Evolutionary conservation across 2,797 vertebrate species (phyloP), one percentile per base, ranked within the genome.

Genomic region (Distichodus sexfasciatus): DNA sequence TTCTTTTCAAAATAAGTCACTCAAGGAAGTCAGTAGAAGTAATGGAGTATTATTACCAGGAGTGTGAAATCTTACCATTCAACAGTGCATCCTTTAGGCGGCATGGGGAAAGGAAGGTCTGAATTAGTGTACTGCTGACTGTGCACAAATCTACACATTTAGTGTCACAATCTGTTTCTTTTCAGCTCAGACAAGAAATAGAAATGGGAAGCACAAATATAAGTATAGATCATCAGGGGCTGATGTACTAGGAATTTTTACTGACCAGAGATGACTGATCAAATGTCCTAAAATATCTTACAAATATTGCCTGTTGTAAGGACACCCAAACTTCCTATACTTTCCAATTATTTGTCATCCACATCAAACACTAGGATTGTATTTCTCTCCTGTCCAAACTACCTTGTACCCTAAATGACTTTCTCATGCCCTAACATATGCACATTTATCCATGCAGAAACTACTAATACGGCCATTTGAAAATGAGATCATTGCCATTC

Each of bases 281-380:
- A 33, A 4, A 33, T 9, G 9, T 33, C 31, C 31, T 33, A 33
- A 33, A 33, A 33, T 33, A 33, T 4, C 31, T 4, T 4, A 33
- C 31, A 33, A 33, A 33, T 33, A 9, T n/a, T n/a, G n/a, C n/a
- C n/a, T n/a, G n/a, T n/a, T n/a, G n/a, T n/a, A n/a, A n/a, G n/a
- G n/a, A n/a, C n/a, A n/a, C n/a, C n/a, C n/a, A n/a, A n/a, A n/a
- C n/a, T n/a, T n/a, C n/a, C n/a, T n/a, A n/a, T n/a, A n/a, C n/a
- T 76, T 79, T 83, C 41, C 55, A 66, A 80, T 84, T 79, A 81
- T 70, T 57, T 80, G 63, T 68, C 59, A 46, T 46, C 62, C 35
- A 41, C 71, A n/a, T 59, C 11, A 29, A 19, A 38, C 26, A 21
- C 41, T 53, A 29, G 57, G 53, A 57, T 15, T 44, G 51, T 71